These are phyloP conservation scores for Amphiprion percula DNA, from an alignment of 2,113 vertebrate genomes.

Conservation along the genomic window DNA sequence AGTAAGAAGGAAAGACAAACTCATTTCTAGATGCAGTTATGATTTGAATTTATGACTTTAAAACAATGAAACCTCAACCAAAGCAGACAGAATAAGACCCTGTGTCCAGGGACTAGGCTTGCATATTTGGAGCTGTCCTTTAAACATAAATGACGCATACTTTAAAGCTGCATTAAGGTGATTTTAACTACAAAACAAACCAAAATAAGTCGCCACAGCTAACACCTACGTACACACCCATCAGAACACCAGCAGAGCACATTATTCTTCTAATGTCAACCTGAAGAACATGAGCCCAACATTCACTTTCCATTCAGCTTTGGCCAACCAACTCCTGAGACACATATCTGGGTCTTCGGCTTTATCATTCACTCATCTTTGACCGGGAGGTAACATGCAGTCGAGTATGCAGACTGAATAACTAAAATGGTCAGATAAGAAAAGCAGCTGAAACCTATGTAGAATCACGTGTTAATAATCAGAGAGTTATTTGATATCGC, in stretches of 20 bases:
- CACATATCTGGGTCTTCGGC: conserved; percentile 9
- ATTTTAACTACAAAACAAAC: conserved; percentile 14
- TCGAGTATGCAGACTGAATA: neutral
- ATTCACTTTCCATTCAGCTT: conserved; percentile 13
- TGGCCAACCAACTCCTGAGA: conserved; percentile 12
- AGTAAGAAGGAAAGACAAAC: neutral
- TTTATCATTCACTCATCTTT: conserved; percentile 19
- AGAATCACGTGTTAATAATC: conserved; percentile 7
- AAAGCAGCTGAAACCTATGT: conserved; percentile 14
- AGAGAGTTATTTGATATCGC: neutral
- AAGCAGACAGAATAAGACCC: neutral
- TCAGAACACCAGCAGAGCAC: conserved; percentile 15
- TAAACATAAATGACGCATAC: neutral
- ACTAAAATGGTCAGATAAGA: neutral
- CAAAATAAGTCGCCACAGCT: no score
- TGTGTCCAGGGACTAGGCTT: neutral
- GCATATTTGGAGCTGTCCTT: neutral
- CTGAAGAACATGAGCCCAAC: neutral
- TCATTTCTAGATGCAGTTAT: neutral
- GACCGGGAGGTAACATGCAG: neutral
- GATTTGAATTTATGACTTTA: conserved; percentile 1
- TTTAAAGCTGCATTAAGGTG: conserved; percentile 11
- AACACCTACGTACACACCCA: neutral
- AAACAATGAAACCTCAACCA: neutral
- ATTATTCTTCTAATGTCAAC: conserved; percentile 1